Percentiles rank a stretch among this genome's conserved stretches.
phyloP scores from a whole-genome alignment of 92 coral and sea anemone genomes.

The Umimayanthus chanpuru region DNA sequence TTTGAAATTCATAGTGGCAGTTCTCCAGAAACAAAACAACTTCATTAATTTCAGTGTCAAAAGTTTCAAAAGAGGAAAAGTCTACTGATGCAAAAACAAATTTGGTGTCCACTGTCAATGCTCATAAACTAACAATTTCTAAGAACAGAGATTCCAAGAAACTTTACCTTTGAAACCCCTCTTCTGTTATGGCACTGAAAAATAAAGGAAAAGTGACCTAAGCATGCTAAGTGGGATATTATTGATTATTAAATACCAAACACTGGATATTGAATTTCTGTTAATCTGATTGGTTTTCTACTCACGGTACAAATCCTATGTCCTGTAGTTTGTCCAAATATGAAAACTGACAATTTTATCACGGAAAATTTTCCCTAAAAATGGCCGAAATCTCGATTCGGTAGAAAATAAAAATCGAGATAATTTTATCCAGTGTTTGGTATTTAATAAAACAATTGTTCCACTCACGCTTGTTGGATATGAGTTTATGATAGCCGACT shows the following conservation, averaged over 20 bases:
- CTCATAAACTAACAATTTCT: not conserved
- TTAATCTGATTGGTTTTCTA: too few relatives aligned
- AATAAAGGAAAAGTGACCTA: not conserved
- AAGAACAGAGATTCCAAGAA: not conserved
- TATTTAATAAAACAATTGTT: too few relatives aligned
- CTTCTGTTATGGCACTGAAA: conserved; percentile 66
- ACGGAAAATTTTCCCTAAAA: too few relatives aligned
- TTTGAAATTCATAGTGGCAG: not conserved
- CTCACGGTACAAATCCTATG: too few relatives aligned
- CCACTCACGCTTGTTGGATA: too few relatives aligned
- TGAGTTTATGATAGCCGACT: too few relatives aligned
- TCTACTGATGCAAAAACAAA: not conserved
- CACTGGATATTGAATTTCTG: too few relatives aligned
- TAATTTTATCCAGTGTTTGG: too few relatives aligned
- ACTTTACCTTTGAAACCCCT: conserved; percentile 70
- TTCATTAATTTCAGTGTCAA: not conserved
- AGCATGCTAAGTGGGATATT: not conserved
- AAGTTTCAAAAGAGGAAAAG: not conserved
- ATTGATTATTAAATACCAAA: not conserved
- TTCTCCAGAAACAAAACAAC: not conserved
- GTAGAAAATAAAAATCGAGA: too few relatives aligned
- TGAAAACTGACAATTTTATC: too few relatives aligned
- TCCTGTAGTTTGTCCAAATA: too few relatives aligned
- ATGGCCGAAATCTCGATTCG: too few relatives aligned
- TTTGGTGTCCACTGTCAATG: not conserved